Evolutionary conservation across 2,797 vertebrate genomes (phyloP), one percentile per base, ranked within the genome.

Genomic region (Peromyscus nudipes): DNA sequence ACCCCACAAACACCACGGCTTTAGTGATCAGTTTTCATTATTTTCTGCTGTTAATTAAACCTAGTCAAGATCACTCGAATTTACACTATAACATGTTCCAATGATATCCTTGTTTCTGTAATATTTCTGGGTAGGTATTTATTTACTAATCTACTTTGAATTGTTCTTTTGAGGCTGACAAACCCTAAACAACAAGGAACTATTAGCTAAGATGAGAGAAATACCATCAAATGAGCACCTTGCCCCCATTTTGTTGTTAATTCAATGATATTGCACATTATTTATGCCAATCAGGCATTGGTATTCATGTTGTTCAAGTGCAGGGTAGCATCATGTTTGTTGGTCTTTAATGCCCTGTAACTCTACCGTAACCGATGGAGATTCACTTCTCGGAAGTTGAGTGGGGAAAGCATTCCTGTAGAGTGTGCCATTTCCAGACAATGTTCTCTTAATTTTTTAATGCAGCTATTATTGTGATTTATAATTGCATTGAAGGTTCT

Each of bases 381-480:
- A 97, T 57, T 60, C 49, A 93, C 71, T 98, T 98, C 97, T 98
- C n/a, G 7, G 97, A 98, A 98, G 96, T 0, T 43, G 91, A 95
- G 80, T 40, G 75, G 67, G 40, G 80, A 97, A 97, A 86, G 83
- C 60, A 88, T 98, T 98, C 97, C 97, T 98, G 97, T 91, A 97
- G 86, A 96, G 93, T 52, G 67, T 73, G 85, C 89, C 60, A 94
- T 98, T 98, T 98, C 97, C 98, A 98, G 98, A 98, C 96, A 98
- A 96, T 79, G 96, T 97, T 96, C 97, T 98, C 89, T 97, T 98
- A 97, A 94, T 98, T 98, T 98, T 98, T 98, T 98, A 98, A 98
- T 97, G 96, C 89, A 96, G 95, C 96, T 96, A 95, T 98, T 98
- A 98, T 90, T 97, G 84, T 98, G 97, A 98, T 98, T 98, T 98